A percentile compares a stretch with the other conserved stretches of the same genome.
phyloP scores from a whole-genome alignment of 2,888 invertebrate genomes.

The Stomorhina lunata region DNA sequence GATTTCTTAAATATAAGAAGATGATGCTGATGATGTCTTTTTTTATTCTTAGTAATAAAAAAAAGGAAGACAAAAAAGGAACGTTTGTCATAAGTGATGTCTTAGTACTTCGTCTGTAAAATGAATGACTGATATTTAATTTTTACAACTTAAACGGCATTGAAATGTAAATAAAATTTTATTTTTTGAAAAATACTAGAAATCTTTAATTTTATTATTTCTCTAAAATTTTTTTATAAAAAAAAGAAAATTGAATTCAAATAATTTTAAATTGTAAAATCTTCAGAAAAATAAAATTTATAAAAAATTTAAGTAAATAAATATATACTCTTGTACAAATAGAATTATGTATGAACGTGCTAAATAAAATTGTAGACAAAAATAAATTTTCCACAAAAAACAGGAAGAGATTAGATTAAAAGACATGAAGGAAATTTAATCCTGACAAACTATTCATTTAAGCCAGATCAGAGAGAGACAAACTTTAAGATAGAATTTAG shows the following conservation, averaged over 20 bases:
- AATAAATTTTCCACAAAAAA: not conserved
- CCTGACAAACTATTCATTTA: constrained; percentile 10
- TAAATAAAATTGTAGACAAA: constrained; percentile 53
- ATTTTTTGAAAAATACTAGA: constrained; percentile 43
- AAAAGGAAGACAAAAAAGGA: constrained; percentile 16
- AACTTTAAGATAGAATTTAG: not conserved
- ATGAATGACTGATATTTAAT: constrained; percentile 9
- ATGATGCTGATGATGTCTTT: constrained; percentile 24
- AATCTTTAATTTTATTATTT: constrained; percentile 39
- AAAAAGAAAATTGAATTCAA: constrained; percentile 29
- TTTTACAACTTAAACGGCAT: constrained; percentile 50
- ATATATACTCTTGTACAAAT: too few species aligned
- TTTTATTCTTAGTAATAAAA: not conserved
- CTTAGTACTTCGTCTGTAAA: constrained; percentile 19
- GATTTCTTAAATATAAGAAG: constrained; percentile 51
- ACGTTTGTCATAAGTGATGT: constrained; percentile 28
- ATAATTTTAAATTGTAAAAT: constrained; percentile 45
- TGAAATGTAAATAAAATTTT: constrained; percentile 57
- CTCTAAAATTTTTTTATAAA: not conserved
- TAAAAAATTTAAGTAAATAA: not conserved
- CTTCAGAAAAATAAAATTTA: not conserved
- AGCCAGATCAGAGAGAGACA: constrained; percentile 3
- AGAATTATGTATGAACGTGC: constrained; percentile 28
- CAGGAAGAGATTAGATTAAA: not conserved
- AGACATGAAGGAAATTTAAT: constrained; percentile 17